Evolutionary conservation across 2,888 invertebrate genomes (phyloP).

Genomic region (Diadegma fenestrale): DNA sequence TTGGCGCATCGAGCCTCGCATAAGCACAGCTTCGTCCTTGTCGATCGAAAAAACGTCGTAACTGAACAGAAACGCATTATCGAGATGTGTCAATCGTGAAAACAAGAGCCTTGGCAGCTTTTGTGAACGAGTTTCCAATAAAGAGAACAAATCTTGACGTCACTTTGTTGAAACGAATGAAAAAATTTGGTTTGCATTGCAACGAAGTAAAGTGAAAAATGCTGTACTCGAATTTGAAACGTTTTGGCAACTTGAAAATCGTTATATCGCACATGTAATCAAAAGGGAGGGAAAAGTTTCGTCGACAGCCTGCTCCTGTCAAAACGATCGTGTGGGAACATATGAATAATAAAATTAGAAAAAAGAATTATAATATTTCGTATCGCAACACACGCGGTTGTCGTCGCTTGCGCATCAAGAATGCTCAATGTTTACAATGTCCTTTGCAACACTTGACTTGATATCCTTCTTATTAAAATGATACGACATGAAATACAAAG

Average conservation of each 20-base stretch:
- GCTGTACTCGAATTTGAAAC: neutral
- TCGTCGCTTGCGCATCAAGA: slow-evolving; percentile 52
- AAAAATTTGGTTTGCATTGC: neutral
- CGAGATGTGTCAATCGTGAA: slow-evolving; percentile 3
- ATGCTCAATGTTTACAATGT: slow-evolving; percentile 52
- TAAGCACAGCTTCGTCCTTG: slow-evolving; percentile 2
- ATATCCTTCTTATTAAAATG: slow-evolving; percentile 9
- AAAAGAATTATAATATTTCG: neutral
- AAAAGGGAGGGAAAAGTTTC: slow-evolving; percentile 10
- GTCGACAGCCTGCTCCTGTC: neutral
- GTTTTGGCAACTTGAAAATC: slow-evolving; percentile 30
- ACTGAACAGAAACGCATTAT: neutral
- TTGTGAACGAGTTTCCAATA: neutral
- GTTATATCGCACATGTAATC: slow-evolving; percentile 53
- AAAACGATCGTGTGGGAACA: slow-evolving; percentile 18
- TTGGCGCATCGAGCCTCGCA: neutral
- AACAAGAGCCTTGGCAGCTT: neutral
- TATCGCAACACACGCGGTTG: slow-evolving; percentile 9
- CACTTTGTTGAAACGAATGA: neutral
- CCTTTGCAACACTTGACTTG: slow-evolving; percentile 31
- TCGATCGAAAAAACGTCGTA: neutral
- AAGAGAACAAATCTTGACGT: neutral
- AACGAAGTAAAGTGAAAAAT: neutral
- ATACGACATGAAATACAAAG: slow-evolving; percentile 19
- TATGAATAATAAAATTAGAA: neutral